A percentile compares a stretch with the other conserved stretches of the same genome.
These are phyloP conservation scores for Fregetta grallaria DNA, from an alignment of 2,113 vertebrate genomes.

Conservation along the genomic window DNA sequence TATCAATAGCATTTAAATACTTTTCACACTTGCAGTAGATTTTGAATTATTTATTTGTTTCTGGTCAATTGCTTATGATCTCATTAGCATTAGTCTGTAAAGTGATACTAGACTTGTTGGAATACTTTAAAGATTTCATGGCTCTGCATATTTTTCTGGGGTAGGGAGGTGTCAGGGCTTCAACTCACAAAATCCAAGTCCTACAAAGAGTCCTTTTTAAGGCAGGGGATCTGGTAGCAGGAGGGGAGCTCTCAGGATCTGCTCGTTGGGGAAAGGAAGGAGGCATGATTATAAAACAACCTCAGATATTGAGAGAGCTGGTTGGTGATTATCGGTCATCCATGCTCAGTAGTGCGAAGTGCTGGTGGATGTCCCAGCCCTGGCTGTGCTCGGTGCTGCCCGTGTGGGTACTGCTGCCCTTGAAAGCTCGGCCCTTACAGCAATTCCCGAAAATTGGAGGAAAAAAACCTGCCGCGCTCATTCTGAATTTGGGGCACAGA, in stretches of 20 bases:
- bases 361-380: neutral
- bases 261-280: neutral
- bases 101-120: slow-evolving; percentile 64
- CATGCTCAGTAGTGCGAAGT: fast-evolving
- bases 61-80: slow-evolving; percentile 90
- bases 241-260: neutral
- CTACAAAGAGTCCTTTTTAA: neutral
- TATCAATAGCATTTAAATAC: slow-evolving; percentile 97
- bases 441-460: neutral
- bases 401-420: neutral
- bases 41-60: slow-evolving; percentile 92
- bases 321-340: neutral
- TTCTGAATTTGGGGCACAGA: neutral
- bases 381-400: neutral
- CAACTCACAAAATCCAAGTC: neutral
- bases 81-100: slow-evolving; percentile 86
- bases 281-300: neutral
- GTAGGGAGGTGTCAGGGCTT: neutral
- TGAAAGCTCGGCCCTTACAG: neutral
- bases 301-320: neutral
- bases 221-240: neutral
- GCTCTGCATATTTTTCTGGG: neutral
- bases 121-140: slow-evolving; percentile 56
- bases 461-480: neutral
- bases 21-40: slow-evolving; percentile 85